These are phyloP conservation scores for Paragorgia papillata DNA, from an alignment of 92 coral and sea anemone genomes.

Conservation along the genomic window DNA sequence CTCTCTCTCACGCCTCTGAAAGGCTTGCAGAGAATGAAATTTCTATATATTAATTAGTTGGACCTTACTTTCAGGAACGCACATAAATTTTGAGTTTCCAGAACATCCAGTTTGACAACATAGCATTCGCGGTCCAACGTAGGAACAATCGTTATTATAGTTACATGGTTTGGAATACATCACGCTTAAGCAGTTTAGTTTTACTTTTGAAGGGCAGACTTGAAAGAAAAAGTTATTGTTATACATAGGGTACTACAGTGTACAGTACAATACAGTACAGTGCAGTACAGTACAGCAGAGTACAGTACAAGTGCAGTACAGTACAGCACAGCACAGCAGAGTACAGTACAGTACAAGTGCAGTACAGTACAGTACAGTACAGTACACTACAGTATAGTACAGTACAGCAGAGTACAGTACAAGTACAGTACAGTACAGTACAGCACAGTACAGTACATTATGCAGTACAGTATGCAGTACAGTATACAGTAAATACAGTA, in stretches of 20 bases:
- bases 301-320: neutral
- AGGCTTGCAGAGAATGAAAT: too few relatives aligned
- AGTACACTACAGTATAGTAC: neutral
- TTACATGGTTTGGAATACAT: constrained; percentile 33
- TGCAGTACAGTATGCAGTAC: neutral
- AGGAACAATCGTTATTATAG: constrained; percentile 25
- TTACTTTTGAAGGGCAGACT: constrained; percentile 35
- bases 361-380: neutral
- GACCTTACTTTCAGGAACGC: constrained; percentile 31
- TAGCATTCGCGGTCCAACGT: constrained; percentile 21
- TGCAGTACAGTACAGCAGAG: neutral
- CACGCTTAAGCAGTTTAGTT: constrained; percentile 28
- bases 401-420: neutral
- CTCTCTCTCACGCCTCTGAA: too few relatives aligned
- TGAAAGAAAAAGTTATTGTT: neutral
- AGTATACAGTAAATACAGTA: neutral
- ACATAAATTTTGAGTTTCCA: constrained; percentile 24
- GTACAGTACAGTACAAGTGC: neutral
- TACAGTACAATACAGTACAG: neutral
- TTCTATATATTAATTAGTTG: too few relatives aligned
- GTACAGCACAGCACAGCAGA: neutral
- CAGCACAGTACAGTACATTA: neutral
- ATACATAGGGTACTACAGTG: too few relatives aligned
- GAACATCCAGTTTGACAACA: constrained; percentile 35
- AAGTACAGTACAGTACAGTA: neutral